These are phyloP conservation scores for Zaprionus tsacasi DNA, from an alignment of 1,140 invertebrate species.

Conservation along the genomic window DNA sequence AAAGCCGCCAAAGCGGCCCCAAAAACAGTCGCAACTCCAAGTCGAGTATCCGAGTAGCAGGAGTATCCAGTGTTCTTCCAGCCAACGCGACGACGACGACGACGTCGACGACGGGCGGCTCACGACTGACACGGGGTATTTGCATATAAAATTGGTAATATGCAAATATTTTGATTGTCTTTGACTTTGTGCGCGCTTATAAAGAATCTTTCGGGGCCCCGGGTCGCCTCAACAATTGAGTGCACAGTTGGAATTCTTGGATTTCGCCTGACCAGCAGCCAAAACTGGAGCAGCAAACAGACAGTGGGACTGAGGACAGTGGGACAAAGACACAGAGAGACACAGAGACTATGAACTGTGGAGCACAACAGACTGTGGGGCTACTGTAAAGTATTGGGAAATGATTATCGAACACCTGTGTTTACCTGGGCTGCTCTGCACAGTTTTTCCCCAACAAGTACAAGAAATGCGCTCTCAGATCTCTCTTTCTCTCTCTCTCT, in stretches of 20 bases:
- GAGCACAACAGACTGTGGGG: constrained; percentile 18
- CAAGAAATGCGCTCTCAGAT: background rate
- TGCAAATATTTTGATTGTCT: constrained; percentile 83
- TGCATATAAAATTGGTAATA: constrained; percentile 83
- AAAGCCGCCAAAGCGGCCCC: constrained; percentile 75
- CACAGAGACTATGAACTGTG: constrained; percentile 24
- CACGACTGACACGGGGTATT: constrained; percentile 79
- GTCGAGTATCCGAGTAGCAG: constrained; percentile 7
- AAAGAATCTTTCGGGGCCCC: constrained; percentile 69
- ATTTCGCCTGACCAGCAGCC: constrained; percentile 51
- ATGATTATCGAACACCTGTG: constrained; percentile 81
- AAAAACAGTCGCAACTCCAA: constrained; percentile 50
- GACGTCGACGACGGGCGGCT: constrained; percentile 60
- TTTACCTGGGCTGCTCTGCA: constrained; percentile 13
- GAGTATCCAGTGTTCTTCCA: constrained; percentile 36
- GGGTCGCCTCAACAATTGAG: constrained; percentile 67
- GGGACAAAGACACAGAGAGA: background rate
- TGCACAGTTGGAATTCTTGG: constrained; percentile 77
- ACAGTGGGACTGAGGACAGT: background rate
- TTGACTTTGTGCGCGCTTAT: constrained; percentile 82
- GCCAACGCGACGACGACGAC: constrained; percentile 55
- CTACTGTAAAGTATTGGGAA: constrained; percentile 62
- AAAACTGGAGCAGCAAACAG: constrained; percentile 66
- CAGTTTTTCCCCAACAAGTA: background rate
- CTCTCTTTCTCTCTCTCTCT: constrained; percentile 1